phyloP scores from a whole-genome alignment of 2,113 vertebrate species.

The Crotalus helleri region DNA sequence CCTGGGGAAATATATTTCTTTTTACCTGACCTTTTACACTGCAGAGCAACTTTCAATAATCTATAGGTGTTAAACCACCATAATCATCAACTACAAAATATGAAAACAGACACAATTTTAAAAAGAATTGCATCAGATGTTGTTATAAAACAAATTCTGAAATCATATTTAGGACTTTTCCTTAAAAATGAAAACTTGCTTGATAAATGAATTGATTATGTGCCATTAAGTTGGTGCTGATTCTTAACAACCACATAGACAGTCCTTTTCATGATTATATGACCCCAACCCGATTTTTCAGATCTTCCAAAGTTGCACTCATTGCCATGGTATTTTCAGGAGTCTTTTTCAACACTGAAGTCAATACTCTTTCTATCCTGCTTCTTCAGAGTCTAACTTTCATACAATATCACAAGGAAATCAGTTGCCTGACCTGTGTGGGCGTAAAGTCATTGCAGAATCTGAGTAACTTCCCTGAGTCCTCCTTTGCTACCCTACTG shows the following conservation, averaged over 20 bases:
- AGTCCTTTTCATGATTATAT: neutral
- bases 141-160: neutral
- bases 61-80: neutral
- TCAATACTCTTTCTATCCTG: neutral
- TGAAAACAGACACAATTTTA: neutral
- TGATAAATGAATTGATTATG: neutral
- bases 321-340: neutral
- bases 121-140: neutral
- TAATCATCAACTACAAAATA: neutral
- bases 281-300: neutral
- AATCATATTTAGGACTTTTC: neutral
- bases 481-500: neutral
- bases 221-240: neutral
- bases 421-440: neutral
- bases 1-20: neutral
- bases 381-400: neutral
- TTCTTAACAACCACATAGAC: neutral
- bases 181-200: neutral
- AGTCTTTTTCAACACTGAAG: neutral
- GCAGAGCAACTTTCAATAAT: neutral
- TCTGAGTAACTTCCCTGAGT: neutral
- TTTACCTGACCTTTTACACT: neutral
- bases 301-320: neutral
- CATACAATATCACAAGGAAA: neutral
- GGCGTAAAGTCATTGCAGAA: fast-evolving